Conservation (phyloP, 2,113 vertebrate species). For the Pelodiscus sinensis region DNA sequence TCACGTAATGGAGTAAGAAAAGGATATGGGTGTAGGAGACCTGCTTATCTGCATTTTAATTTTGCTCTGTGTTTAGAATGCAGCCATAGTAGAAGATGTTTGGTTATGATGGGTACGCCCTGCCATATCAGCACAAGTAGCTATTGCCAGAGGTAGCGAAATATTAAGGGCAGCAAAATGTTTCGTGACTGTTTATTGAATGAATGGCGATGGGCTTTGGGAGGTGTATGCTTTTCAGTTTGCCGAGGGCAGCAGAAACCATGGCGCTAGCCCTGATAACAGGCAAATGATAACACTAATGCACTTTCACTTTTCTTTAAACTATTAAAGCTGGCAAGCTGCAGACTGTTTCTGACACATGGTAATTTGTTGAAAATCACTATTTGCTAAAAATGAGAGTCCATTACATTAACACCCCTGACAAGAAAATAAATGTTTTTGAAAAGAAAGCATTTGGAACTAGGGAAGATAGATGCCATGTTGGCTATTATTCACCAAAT, state of each 20-base stretch:
- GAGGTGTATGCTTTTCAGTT: slow-evolving; percentile 24
- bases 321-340: slow-evolving; percentile 60
- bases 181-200: slow-evolving; percentile 39
- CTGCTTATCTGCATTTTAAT: slow-evolving; percentile 33
- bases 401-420: slow-evolving; percentile 68
- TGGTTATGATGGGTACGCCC: slow-evolving; percentile 39
- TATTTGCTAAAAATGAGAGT: slow-evolving; percentile 75
- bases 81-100: slow-evolving; percentile 37
- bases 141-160: slow-evolving; percentile 46
- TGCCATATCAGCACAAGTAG: slow-evolving; percentile 18
- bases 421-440: slow-evolving; percentile 74
- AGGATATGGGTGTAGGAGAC: not conserved
- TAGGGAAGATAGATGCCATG: slow-evolving; percentile 27
- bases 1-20: slow-evolving; percentile 15
- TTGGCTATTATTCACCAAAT: slow-evolving; percentile 75
- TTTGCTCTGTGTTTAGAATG: not conserved
- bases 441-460: slow-evolving; percentile 56
- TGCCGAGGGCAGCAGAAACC: slow-evolving; percentile 28
- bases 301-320: slow-evolving; percentile 45
- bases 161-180: not conserved
- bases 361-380: slow-evolving; percentile 73
- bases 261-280: not conserved
- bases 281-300: slow-evolving; percentile 22
- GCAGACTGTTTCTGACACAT: slow-evolving; percentile 68
- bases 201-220: not conserved